A percentile compares a stretch with the other conserved stretches of the same genome.
phyloP scores from a whole-genome alignment of 2,113 vertebrate genomes.

The Castor canadensis region DNA sequence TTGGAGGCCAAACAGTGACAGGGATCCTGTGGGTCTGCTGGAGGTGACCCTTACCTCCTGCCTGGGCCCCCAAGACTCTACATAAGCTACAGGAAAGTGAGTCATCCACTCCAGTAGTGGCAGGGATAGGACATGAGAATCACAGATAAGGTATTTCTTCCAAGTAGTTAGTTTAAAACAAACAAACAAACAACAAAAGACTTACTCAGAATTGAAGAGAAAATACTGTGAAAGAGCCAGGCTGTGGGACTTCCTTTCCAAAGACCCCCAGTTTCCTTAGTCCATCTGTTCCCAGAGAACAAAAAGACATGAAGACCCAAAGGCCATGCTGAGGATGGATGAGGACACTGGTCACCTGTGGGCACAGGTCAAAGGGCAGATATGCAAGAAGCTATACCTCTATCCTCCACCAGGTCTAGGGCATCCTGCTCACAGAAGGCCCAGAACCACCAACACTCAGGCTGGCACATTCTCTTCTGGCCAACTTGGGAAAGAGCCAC shows the following conservation, averaged over 20 bases:
- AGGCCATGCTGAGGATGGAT: slow-evolving; percentile 14
- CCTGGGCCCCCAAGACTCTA: slow-evolving; percentile 48
- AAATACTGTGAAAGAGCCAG: slow-evolving; percentile 80
- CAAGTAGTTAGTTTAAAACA: slow-evolving; percentile 85
- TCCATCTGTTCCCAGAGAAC: slow-evolving; percentile 78
- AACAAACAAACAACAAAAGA: slow-evolving; percentile 68
- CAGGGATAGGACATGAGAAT: slow-evolving; percentile 46
- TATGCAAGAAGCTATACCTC: not conserved
- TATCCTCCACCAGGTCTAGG: not conserved
- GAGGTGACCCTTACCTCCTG: slow-evolving; percentile 36
- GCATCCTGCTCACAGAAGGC: not conserved
- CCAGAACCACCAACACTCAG: not conserved
- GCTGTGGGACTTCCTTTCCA: slow-evolving; percentile 64
- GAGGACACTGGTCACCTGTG: not conserved
- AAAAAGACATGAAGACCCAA: slow-evolving; percentile 75
- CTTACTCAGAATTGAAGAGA: slow-evolving; percentile 72
- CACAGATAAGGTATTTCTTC: slow-evolving; percentile 79
- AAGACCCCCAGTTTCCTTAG: slow-evolving; percentile 70
- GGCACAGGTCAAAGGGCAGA: not conserved
- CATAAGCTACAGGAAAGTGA: slow-evolving; percentile 78
- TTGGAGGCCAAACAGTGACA: slow-evolving; percentile 77
- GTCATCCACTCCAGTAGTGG: slow-evolving; percentile 43
- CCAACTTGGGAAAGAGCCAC: too few species aligned
- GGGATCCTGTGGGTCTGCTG: not conserved
- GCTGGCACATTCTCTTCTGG: not conserved